Percentiles rank a stretch among this genome's conserved stretches.
Evolutionary conservation across 2,888 invertebrate genomes (phyloP).

Genomic region (Ichneumoninae sp.): DNA sequence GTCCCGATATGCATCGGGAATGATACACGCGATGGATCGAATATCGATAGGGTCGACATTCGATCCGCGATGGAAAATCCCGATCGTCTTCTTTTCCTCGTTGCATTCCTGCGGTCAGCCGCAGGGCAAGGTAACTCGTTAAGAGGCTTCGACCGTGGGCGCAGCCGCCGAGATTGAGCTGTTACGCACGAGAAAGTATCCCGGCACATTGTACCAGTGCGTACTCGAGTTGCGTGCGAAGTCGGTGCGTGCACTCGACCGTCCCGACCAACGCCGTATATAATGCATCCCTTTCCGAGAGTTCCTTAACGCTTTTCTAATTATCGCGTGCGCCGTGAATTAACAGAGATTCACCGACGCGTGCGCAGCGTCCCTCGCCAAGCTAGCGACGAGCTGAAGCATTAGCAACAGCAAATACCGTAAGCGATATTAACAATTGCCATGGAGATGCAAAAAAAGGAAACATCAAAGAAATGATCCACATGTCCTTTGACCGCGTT

Average conservation of each 20-base stretch:
- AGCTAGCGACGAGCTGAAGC: background rate
- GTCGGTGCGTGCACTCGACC: conserved; percentile 10
- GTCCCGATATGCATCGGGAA: background rate
- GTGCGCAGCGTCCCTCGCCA: background rate
- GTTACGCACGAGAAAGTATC: conserved; percentile 61
- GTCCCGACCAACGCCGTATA: conserved; percentile 12
- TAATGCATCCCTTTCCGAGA: conserved; percentile 38
- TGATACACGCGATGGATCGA: conserved; percentile 1
- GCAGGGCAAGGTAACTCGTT: conserved; percentile 12
- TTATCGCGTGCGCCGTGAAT: conserved; percentile 58
- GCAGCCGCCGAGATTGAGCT: conserved; percentile 29
- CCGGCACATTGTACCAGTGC: conserved; percentile 51
- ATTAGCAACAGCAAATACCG: conserved; percentile 10
- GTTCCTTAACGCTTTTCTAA: conserved; percentile 38
- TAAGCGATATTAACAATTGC: background rate
- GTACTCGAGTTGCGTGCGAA: conserved; percentile 27
- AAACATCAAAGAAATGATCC: conserved; percentile 53
- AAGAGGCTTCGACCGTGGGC: conserved; percentile 14
- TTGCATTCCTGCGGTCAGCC: conserved; percentile 44
- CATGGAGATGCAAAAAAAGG: conserved; percentile 11
- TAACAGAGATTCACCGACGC: conserved; percentile 25
- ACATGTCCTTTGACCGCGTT: conserved; percentile 57
- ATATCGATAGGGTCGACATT: conserved; percentile 55
- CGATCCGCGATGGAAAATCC: conserved; percentile 36
- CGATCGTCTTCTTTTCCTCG: conserved; percentile 7